Conservation (phyloP, 2,113 vertebrate genomes). For the Channa maculata region DNA sequence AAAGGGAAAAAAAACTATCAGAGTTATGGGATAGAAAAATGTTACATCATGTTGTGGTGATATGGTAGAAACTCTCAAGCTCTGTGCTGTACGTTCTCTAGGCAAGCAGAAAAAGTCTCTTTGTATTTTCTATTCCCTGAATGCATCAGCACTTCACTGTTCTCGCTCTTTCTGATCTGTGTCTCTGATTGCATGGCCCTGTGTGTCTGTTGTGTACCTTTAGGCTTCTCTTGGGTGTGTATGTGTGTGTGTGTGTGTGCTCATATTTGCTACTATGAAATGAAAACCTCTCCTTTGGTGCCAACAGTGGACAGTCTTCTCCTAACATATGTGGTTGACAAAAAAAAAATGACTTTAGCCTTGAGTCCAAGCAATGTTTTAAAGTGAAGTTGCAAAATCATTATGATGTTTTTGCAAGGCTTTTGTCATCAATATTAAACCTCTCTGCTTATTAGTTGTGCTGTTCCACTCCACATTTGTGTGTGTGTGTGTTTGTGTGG, state of each 20-base stretch:
- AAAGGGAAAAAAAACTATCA: conserved; percentile 1
- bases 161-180: conserved; percentile 34
- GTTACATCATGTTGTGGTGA: conserved; percentile 19
- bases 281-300: conserved; percentile 5
- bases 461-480: neutral
- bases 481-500: conserved; percentile 20
- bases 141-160: conserved; percentile 18
- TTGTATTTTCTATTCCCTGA: conserved; percentile 37
- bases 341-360: conserved; percentile 21
- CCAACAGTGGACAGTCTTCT: conserved; percentile 8
- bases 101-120: conserved; percentile 26
- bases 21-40: neutral
- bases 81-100: conserved; percentile 19
- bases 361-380: conserved; percentile 26
- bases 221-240: conserved; percentile 5
- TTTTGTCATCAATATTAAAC: conserved; percentile 25
- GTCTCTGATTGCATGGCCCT: conserved; percentile 35
- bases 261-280: conserved; percentile 10
- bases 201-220: conserved; percentile 14
- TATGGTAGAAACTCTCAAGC: conserved; percentile 11
- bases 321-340: conserved; percentile 20
- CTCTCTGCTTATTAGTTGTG: conserved; percentile 9
- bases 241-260: neutral
- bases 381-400: conserved; percentile 16
- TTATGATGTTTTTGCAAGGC: conserved; percentile 14